Evolutionary conservation across 2,113 vertebrate species (phyloP).

Genomic region (Tetrax tetrax): DNA sequence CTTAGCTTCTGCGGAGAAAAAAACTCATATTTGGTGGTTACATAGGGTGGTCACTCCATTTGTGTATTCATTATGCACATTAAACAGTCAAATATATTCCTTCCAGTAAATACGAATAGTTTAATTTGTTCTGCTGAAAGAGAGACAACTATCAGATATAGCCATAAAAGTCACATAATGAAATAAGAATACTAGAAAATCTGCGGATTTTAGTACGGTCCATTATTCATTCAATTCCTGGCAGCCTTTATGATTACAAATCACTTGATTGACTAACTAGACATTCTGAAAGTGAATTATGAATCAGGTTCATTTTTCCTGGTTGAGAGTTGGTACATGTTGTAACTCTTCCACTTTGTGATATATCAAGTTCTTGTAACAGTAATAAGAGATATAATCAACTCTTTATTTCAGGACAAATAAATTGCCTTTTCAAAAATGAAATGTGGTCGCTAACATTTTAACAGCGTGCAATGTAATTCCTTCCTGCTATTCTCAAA

Average conservation of each 20-base stretch:
- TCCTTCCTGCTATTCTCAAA: constrained; percentile 53
- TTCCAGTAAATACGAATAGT: constrained; percentile 65
- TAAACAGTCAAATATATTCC: constrained; percentile 57
- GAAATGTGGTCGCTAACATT: constrained; percentile 73
- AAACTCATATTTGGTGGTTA: constrained; percentile 25
- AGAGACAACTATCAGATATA: constrained; percentile 76
- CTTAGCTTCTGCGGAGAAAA: constrained; percentile 19
- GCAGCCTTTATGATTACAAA: constrained; percentile 97
- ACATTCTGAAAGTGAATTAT: constrained; percentile 91
- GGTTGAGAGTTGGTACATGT: constrained; percentile 76
- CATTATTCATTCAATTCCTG: constrained; percentile 95
- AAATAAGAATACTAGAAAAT: constrained; percentile 90
- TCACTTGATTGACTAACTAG: constrained; percentile 98
- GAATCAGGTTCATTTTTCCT: constrained; percentile 82
- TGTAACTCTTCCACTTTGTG: constrained; percentile 76
- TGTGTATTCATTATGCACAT: constrained; percentile 37
- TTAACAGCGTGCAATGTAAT: constrained; percentile 67
- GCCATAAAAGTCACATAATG: constrained; percentile 80
- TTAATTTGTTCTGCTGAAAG: constrained; percentile 74
- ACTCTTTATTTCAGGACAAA: constrained; percentile 76
- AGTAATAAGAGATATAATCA: constrained; percentile 79
- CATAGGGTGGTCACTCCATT: constrained; percentile 26
- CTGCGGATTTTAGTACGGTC: constrained; percentile 87
- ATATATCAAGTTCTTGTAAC: constrained; percentile 77
- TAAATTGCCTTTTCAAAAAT: constrained; percentile 76